A percentile compares a stretch with the other conserved stretches of the same genome.
Conservation (phyloP, 2,113 vertebrate genomes). For the Capreolus pygargus region DNA sequence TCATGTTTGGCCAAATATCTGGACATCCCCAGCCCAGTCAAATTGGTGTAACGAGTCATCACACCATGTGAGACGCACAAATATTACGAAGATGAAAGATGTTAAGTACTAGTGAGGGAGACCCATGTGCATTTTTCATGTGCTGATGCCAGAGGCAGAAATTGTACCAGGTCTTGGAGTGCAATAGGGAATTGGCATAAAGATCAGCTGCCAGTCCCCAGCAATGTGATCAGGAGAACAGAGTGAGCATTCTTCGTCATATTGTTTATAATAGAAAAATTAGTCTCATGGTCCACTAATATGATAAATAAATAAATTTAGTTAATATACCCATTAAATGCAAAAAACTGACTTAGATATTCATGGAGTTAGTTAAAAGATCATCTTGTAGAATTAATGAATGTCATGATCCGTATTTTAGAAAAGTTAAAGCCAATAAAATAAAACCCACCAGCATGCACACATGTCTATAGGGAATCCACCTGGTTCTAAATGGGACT, state of each 20-base stretch:
- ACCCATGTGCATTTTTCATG: not conserved
- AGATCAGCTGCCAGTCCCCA: not conserved
- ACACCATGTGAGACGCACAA: not conserved
- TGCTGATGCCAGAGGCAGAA: not conserved
- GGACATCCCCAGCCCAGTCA: not conserved
- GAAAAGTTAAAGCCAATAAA: not conserved
- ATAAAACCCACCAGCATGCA: not conserved
- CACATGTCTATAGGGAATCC: not conserved
- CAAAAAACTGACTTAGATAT: not conserved
- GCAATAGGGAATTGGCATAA: not conserved
- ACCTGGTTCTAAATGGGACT: no score
- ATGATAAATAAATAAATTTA: not conserved
- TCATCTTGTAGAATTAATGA: not conserved
- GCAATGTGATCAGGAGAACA: not conserved
- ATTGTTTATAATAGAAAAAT: not conserved
- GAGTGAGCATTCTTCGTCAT: not conserved
- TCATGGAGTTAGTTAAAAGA: not conserved
- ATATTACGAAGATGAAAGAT: not conserved
- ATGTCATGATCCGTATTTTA: not conserved
- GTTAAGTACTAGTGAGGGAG: not conserved
- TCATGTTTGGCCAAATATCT: not conserved
- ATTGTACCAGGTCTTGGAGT: not conserved
- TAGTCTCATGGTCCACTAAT: not conserved
- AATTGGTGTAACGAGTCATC: not conserved
- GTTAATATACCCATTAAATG: not conserved